A percentile compares a stretch with the other conserved stretches of the same genome.
Conservation (phyloP, 2,888 invertebrate genomes). For the Catotricha subobsoleta region DNA sequence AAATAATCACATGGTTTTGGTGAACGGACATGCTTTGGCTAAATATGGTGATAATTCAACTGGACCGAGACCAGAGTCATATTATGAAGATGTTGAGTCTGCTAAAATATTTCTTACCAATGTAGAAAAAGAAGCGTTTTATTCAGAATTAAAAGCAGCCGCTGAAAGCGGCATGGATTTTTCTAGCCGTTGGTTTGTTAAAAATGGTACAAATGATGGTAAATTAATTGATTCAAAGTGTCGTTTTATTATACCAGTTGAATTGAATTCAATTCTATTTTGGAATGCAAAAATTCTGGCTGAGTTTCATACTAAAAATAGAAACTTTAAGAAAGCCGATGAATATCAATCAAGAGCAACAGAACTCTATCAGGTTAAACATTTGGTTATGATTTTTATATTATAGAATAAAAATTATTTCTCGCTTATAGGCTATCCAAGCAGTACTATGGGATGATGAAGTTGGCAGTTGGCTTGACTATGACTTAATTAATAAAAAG, state of each 20-base stretch:
- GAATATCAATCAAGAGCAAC: constrained; percentile 44
- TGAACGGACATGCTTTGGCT: constrained; percentile 49
- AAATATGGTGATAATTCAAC: constrained; percentile 52
- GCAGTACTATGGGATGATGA: constrained; percentile 74
- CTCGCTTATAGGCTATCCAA: constrained; percentile 20
- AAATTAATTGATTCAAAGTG: constrained; percentile 55
- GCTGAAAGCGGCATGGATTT: constrained; percentile 97
- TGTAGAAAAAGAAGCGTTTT: constrained; percentile 40
- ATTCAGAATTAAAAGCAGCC: constrained; percentile 71
- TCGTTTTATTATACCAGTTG: constrained; percentile 75
- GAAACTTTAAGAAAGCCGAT: constrained; percentile 38
- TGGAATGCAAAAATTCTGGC: constrained; percentile 64
- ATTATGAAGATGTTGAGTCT: constrained; percentile 52
- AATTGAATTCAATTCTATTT: constrained; percentile 73
- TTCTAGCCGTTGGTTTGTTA: constrained; percentile 74
- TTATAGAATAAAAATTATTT: too few species aligned
- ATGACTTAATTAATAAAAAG: constrained; percentile 46
- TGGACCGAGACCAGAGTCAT: constrained; percentile 83
- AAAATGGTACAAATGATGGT: constrained; percentile 50
- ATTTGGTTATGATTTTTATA: too few species aligned
- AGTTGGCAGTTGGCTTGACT: constrained; percentile 75
- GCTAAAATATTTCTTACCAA: constrained; percentile 35
- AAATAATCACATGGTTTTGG: constrained; percentile 45
- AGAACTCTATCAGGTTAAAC: constrained; percentile 41
- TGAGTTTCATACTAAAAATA: constrained; percentile 42